phyloP scores from a whole-genome alignment of 1,140 invertebrate genomes.

The Diploscapter pachys region DNA sequence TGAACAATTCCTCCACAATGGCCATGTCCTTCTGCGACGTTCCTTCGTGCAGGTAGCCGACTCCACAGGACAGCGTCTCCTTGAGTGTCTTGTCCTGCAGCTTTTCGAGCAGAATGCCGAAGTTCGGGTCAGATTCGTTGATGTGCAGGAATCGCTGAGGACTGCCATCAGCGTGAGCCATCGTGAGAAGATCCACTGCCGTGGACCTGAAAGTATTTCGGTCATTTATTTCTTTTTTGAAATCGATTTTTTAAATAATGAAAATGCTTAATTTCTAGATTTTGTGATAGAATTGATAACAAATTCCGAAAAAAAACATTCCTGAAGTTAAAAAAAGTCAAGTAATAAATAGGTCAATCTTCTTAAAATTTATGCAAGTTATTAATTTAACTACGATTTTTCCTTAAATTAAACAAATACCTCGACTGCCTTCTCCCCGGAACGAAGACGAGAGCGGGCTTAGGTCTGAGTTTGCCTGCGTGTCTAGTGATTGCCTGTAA shows the following conservation, averaged over 20 bases:
- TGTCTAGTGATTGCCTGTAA: slow-evolving; percentile 64
- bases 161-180: slow-evolving; percentile 73
- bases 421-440: too few relatives aligned
- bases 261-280: too few relatives aligned
- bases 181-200: slow-evolving; percentile 89
- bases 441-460: slow-evolving; percentile 77
- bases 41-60: slow-evolving; percentile 95
- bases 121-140: slow-evolving; percentile 73
- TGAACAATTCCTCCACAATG: slow-evolving; percentile 86
- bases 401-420: too few relatives aligned
- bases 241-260: too few relatives aligned
- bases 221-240: too few relatives aligned
- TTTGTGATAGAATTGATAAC: too few relatives aligned
- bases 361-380: too few relatives aligned
- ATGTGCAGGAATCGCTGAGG: slow-evolving; percentile 79
- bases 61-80: slow-evolving; percentile 81
- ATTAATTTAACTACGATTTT: too few relatives aligned
- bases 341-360: too few relatives aligned
- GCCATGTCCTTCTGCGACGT: slow-evolving; percentile 76
- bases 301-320: not conserved
- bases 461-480: slow-evolving; percentile 70
- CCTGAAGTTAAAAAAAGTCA: not conserved
- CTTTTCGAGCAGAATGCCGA: slow-evolving; percentile 73
- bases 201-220: slow-evolving; percentile 71
- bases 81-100: slow-evolving; percentile 8